phyloP scores from a whole-genome alignment of 2,888 invertebrate genomes.

The Lepidochrysops patricia region DNA sequence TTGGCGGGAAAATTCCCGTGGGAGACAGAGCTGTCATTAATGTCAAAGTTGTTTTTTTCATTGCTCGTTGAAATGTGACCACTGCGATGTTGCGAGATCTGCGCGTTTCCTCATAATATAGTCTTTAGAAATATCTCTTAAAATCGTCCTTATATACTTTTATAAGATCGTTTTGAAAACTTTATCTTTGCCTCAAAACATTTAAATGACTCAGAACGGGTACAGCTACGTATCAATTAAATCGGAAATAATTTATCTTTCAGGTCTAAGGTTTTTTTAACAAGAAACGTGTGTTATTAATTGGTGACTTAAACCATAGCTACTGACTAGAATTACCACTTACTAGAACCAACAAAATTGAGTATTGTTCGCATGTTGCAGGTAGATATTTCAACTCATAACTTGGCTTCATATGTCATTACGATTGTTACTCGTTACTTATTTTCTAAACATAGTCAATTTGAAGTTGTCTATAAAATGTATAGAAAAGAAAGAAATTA shows the following conservation, averaged over 20 bases:
- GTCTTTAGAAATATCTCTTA: background rate
- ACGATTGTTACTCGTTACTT: background rate
- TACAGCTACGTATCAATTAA: too few relatives aligned
- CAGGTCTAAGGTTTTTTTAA: too few relatives aligned
- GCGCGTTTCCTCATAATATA: background rate
- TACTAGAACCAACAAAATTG: background rate
- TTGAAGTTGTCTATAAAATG: too few relatives aligned
- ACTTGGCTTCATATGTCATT: background rate
- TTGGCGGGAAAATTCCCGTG: background rate
- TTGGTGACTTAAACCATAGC: background rate
- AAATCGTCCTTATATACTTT: too few relatives aligned
- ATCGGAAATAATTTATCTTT: too few relatives aligned
- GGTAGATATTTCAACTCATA: background rate
- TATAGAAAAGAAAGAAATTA: too few relatives aligned
- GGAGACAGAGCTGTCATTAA: background rate
- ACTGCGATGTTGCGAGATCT: background rate
- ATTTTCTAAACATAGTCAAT: background rate
- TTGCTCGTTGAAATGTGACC: background rate
- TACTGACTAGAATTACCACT: background rate
- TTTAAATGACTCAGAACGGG: too few relatives aligned
- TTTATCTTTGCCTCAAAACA: background rate
- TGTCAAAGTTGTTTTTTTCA: background rate
- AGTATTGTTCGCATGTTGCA: background rate
- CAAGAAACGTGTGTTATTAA: background rate
- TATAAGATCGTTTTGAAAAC: too few relatives aligned